Evolutionary conservation across 2,888 invertebrate genomes (phyloP).

Genomic region (Torymus texanus): DNA sequence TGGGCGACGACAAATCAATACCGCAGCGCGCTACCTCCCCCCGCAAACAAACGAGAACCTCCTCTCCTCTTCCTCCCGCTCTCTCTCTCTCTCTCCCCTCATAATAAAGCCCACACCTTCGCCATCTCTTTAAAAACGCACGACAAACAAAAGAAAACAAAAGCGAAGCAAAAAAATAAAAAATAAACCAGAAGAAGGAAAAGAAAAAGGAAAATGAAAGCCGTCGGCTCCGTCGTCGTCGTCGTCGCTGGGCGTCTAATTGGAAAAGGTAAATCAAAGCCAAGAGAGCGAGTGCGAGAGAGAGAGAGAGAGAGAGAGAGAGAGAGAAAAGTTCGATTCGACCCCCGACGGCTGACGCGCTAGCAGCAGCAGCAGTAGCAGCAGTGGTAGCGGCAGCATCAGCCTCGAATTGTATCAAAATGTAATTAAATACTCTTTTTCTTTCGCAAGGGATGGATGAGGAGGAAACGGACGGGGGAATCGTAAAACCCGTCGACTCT

Average conservation of each 20-base stretch:
- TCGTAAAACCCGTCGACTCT: too few species aligned
- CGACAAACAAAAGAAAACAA: too few species aligned
- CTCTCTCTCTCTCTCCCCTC: too few species aligned
- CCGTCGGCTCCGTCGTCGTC: background rate
- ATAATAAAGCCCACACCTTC: too few species aligned
- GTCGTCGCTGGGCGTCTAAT: slow-evolving; percentile 24
- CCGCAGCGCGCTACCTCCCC: too few species aligned
- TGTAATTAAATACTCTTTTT: slow-evolving; percentile 44
- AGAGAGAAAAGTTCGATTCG: slow-evolving; percentile 36
- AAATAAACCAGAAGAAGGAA: background rate
- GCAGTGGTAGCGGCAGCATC: background rate
- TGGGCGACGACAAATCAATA: too few species aligned
- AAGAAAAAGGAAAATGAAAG: background rate
- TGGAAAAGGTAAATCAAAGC: slow-evolving; percentile 51
- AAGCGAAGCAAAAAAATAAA: too few species aligned
- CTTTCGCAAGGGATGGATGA: background rate
- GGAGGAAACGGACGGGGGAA: too few species aligned
- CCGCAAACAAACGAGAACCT: too few species aligned
- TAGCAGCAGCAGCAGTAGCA: background rate
- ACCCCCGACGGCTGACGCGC: background rate
- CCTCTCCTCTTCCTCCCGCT: too few species aligned
- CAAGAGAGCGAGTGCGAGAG: background rate
- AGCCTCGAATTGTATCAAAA: slow-evolving; percentile 30
- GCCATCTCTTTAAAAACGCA: too few species aligned
- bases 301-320: too few species aligned